These are phyloP conservation scores for Opisthograptis luteolata DNA, from an alignment of 2,888 invertebrate genomes.

Conservation along the genomic window DNA sequence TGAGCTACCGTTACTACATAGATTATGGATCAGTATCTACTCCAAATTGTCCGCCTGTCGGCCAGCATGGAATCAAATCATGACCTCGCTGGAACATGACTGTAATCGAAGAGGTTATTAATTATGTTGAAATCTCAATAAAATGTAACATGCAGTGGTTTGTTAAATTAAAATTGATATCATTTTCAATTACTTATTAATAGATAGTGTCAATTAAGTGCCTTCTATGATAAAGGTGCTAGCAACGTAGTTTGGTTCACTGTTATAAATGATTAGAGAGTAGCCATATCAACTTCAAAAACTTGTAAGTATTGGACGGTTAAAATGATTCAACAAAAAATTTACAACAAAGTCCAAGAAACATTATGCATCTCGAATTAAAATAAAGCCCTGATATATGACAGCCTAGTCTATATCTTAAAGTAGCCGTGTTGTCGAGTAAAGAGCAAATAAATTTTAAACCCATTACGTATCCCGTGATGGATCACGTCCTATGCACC, in stretches of 20 bases:
- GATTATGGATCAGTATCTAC: conserved; percentile 54
- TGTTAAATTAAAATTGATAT: conserved; percentile 25
- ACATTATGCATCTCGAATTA: conserved; percentile 24
- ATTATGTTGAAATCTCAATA: conserved; percentile 44
- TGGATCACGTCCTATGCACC: conserved; percentile 66
- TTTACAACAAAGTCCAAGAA: conserved; percentile 18
- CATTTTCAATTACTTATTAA: conserved; percentile 22
- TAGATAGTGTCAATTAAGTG: conserved; percentile 11
- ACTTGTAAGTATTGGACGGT: too few species aligned
- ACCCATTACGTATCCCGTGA: conserved; percentile 71
- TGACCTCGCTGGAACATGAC: conserved; percentile 56
- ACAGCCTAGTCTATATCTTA: conserved; percentile 56
- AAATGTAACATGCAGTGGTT: conserved; percentile 20
- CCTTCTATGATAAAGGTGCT: conserved; percentile 9
- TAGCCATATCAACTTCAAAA: too few species aligned
- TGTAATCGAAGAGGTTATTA: conserved; percentile 51
- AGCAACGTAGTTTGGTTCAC: too few species aligned
- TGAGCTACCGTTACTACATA: conserved; percentile 64
- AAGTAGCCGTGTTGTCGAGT: conserved; percentile 54
- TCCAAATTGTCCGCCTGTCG: conserved; percentile 51
- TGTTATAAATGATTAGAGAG: too few species aligned
- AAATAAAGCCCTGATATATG: conserved; percentile 50
- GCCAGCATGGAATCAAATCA: conserved; percentile 48
- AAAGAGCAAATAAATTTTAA: conserved; percentile 79
- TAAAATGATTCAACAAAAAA: too few species aligned